A percentile compares a stretch with the other conserved stretches of the same genome.
These are phyloP conservation scores for Muntiacus muntjak DNA, from an alignment of 2,113 vertebrate genomes.

Conservation along the genomic window DNA sequence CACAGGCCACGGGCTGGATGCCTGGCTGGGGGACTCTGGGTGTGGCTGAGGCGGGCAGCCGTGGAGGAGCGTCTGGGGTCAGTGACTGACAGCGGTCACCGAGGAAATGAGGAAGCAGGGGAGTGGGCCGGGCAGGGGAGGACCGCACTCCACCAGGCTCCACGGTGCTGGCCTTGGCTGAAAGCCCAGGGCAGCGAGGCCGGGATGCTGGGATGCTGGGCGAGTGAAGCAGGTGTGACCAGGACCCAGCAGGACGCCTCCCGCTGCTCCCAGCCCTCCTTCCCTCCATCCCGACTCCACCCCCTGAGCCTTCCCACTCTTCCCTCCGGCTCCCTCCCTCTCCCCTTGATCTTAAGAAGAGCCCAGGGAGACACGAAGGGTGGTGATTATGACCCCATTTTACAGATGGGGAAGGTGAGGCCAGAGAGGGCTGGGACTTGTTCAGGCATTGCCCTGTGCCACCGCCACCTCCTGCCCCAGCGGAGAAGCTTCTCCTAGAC, in stretches of 20 bases:
- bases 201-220: background rate
- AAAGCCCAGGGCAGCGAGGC: background rate
- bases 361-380: background rate
- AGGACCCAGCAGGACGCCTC: background rate
- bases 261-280: background rate
- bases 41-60: background rate
- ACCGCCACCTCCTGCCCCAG: background rate
- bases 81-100: background rate
- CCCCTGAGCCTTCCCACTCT: background rate
- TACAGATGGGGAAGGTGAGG: background rate
- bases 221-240: no score
- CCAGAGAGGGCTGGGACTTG: no score
- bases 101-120: background rate
- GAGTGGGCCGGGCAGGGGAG: background rate
- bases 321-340: background rate
- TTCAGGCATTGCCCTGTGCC: rapidly evolving
- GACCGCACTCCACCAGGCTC: no score
- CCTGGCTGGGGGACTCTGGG: background rate
- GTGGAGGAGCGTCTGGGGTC: background rate
- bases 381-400: background rate
- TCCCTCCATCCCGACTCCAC: background rate
- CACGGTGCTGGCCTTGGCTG: background rate
- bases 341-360: background rate
- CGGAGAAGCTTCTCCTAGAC: background rate
- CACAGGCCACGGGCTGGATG: background rate